These are phyloP conservation scores for Arrhopalites spinosus DNA, from an alignment of 2,888 invertebrate species.

Conservation along the genomic window DNA sequence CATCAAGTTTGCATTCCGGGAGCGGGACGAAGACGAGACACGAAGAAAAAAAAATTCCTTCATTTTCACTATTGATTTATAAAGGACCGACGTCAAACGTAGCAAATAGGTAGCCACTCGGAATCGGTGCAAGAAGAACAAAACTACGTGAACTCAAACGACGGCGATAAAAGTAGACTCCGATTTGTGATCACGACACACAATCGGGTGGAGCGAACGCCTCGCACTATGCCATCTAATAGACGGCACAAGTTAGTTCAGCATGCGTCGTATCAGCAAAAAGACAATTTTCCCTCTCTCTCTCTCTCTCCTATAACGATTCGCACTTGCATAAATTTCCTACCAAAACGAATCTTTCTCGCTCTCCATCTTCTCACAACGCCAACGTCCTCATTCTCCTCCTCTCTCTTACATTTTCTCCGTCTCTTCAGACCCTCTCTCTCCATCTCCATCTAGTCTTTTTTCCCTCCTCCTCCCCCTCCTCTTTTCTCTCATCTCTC, in stretches of 20 bases:
- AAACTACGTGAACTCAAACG: too few relatives aligned
- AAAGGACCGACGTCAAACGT: conserved; percentile 56
- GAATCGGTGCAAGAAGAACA: conserved; percentile 56
- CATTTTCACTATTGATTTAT: conserved; percentile 57
- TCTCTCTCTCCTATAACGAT: conserved; percentile 45
- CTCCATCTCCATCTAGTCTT: conserved; percentile 9
- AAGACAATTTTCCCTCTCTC: conserved; percentile 52
- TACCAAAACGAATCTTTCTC: conserved; percentile 37
- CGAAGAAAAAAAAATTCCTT: conserved; percentile 51
- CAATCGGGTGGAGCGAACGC: conserved; percentile 56
- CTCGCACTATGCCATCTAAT: conserved; percentile 42
- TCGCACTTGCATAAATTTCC: conserved; percentile 53
- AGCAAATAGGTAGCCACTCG: conserved; percentile 54
- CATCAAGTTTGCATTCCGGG: conserved; percentile 52
- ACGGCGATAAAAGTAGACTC: conserved; percentile 56
- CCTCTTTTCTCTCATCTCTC: conserved; percentile 5
- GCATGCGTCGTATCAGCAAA: conserved; percentile 56
- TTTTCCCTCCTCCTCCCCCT: conserved; percentile 11
- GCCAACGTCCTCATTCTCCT: conserved; percentile 24
- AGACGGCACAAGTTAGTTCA: conserved; percentile 56
- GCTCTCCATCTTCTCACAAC: conserved; percentile 11
- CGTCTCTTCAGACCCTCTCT: background rate
- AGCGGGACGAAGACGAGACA: conserved; percentile 39
- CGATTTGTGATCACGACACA: conserved; percentile 56
- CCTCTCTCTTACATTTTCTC: conserved; percentile 9